These are phyloP conservation scores for Zaprionus ornatus DNA, from an alignment of 1,140 invertebrate species.

Conservation along the genomic window DNA sequence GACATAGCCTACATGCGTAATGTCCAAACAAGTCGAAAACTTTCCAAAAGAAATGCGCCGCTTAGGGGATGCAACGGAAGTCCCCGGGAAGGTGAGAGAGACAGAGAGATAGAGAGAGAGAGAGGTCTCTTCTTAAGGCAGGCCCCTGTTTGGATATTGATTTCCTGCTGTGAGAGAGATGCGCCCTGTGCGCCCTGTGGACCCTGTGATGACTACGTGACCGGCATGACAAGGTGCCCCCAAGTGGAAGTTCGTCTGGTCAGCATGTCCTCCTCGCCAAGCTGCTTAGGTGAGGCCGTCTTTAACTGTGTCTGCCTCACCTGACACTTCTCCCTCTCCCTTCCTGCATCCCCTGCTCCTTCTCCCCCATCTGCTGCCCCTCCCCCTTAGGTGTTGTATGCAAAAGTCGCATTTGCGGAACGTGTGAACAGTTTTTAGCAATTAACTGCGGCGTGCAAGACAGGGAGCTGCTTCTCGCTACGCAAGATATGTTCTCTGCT, in stretches of 20 bases:
- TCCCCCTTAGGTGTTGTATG: constrained; percentile 49
- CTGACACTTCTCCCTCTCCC: neutral
- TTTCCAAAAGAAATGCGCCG: constrained; percentile 39
- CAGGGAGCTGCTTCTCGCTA: constrained; percentile 35
- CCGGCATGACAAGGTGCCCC: constrained; percentile 25
- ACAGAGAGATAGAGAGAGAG: neutral
- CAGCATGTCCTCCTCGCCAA: constrained; percentile 12
- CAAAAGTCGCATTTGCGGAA: constrained; percentile 73
- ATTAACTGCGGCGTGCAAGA: constrained; percentile 58
- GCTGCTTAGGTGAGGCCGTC: neutral
- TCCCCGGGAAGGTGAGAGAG: neutral
- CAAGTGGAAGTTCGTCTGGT: constrained; percentile 33
- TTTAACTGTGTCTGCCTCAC: neutral
- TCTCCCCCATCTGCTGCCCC: neutral
- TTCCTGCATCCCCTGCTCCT: neutral
- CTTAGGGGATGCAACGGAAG: constrained; percentile 42
- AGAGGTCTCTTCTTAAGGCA: neutral
- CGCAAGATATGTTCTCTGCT: constrained; percentile 2
- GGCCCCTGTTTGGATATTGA: constrained; percentile 64
- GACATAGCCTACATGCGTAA: constrained; percentile 70
- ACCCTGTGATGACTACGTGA: constrained; percentile 60
- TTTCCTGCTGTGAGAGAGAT: constrained; percentile 54
- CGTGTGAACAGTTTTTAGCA: constrained; percentile 82
- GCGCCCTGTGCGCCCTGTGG: constrained; percentile 1
- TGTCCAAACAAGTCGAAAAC: constrained; percentile 44